Conservation (phyloP, 2,888 invertebrate species). For the Lycaena phlaeas region DNA sequence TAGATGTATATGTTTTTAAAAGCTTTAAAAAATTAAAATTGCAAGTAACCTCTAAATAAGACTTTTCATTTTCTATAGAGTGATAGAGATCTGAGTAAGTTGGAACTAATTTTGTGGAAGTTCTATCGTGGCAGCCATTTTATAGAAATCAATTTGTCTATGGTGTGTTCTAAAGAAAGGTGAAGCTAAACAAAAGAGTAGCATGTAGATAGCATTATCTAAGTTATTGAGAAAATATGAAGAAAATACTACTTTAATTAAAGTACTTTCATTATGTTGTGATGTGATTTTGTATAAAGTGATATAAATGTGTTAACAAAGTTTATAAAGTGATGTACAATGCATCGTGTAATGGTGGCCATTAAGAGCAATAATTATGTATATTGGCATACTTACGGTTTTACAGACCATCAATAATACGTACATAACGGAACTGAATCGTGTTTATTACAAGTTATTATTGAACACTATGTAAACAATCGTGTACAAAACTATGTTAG, state of each 20-base stretch:
- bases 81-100: no score
- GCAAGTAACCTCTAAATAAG: no score
- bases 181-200: slow-evolving; percentile 73
- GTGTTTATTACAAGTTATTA: slow-evolving; percentile 29
- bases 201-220: slow-evolving; percentile 66
- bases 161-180: slow-evolving; percentile 65
- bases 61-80: no score
- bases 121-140: slow-evolving; percentile 64
- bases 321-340: slow-evolving; percentile 55
- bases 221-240: slow-evolving; percentile 44
- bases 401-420: slow-evolving; percentile 50
- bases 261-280: slow-evolving; percentile 31
- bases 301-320: slow-evolving; percentile 33
- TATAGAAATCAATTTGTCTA: slow-evolving; percentile 58
- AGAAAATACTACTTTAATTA: slow-evolving; percentile 34
- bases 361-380: slow-evolving; percentile 71
- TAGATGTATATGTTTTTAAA: no score
- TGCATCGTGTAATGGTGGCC: slow-evolving; percentile 73
- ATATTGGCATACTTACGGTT: slow-evolving; percentile 68
- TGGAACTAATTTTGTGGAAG: slow-evolving; percentile 32
- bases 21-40: no score
- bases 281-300: slow-evolving; percentile 35
- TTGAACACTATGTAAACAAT: slow-evolving; percentile 49
- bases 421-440: slow-evolving; percentile 32
- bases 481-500: slow-evolving; percentile 42